Conservation (phyloP, 1,140 invertebrate species). For the Drosophila chauvacae region DNA sequence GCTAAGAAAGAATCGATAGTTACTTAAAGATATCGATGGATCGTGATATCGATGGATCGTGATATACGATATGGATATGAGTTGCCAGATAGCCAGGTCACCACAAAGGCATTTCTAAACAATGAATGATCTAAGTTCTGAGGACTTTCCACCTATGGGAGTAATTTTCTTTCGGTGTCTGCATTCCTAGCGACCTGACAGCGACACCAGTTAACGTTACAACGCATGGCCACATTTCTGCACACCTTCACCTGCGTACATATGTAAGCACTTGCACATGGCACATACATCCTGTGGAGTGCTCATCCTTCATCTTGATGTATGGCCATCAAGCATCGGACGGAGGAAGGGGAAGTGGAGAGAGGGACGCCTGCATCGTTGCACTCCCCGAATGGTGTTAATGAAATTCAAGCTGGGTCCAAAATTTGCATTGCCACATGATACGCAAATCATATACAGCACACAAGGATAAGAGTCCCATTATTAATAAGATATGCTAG, state of each 20-base stretch:
- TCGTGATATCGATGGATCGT: too few relatives aligned
- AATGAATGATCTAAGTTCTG: neutral
- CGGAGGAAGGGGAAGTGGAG: neutral
- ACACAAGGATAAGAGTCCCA: neutral
- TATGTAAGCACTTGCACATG: constrained; percentile 41
- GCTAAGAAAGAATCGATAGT: too few relatives aligned
- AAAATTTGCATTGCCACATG: constrained; percentile 39
- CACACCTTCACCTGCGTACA: constrained; percentile 30
- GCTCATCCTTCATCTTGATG: constrained; percentile 76
- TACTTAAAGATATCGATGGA: too few relatives aligned
- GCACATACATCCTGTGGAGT: constrained; percentile 41
- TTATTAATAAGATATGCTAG: constrained; percentile 3
- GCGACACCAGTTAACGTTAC: constrained; percentile 68
- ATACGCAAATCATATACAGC: constrained; percentile 10
- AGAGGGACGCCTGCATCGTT: constrained; percentile 12
- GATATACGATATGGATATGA: too few relatives aligned
- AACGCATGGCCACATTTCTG: constrained; percentile 59
- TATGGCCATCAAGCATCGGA: constrained; percentile 61
- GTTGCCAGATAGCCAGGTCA: too few relatives aligned
- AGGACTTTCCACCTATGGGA: neutral
- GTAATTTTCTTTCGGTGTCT: constrained; percentile 1
- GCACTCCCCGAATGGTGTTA: constrained; percentile 64
- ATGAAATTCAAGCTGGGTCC: constrained; percentile 69
- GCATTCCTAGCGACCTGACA: constrained; percentile 44
- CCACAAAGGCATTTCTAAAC: too few relatives aligned